Percentiles rank a stretch among this genome's conserved stretches.
phyloP scores from a whole-genome alignment of 1,140 invertebrate species.

The Oedothorax gibbosus region DNA sequence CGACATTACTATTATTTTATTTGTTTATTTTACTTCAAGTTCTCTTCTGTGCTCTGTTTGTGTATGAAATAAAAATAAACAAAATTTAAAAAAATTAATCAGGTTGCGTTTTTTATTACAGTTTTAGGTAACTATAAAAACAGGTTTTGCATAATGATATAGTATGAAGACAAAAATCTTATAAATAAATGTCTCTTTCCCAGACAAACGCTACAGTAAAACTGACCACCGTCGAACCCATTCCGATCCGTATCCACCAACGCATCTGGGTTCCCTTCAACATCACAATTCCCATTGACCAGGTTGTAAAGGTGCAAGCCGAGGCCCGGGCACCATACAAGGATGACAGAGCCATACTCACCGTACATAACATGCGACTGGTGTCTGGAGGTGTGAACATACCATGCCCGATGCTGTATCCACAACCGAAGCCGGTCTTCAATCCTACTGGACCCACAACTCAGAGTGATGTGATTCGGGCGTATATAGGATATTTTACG shows the following conservation, averaged over 20 bases:
- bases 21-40: too few relatives aligned
- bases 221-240: background rate
- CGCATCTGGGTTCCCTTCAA: constrained; percentile 62
- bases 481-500: constrained; percentile 62
- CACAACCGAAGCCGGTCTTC: constrained; percentile 35
- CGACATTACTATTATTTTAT: too few relatives aligned
- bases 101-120: too few relatives aligned
- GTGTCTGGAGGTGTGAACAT: constrained; percentile 62
- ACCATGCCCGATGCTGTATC: constrained; percentile 61
- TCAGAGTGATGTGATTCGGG: constrained; percentile 60
- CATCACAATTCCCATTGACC: constrained; percentile 62
- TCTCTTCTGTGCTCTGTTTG: too few relatives aligned
- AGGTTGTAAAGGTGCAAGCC: constrained; percentile 56
- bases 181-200: background rate
- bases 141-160: too few relatives aligned
- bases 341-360: constrained; percentile 61
- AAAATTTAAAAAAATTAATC: too few relatives aligned
- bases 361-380: constrained; percentile 60
- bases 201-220: constrained; percentile 59
- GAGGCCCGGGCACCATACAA: constrained; percentile 48
- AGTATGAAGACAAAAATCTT: too few relatives aligned
- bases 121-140: too few relatives aligned
- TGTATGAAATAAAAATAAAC: too few relatives aligned
- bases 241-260: constrained; percentile 61
- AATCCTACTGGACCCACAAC: constrained; percentile 58